Percentiles rank a stretch among this genome's conserved stretches.
These are phyloP conservation scores for Diorhabda elongata DNA, from an alignment of 1,140 invertebrate genomes.

Conservation along the genomic window DNA sequence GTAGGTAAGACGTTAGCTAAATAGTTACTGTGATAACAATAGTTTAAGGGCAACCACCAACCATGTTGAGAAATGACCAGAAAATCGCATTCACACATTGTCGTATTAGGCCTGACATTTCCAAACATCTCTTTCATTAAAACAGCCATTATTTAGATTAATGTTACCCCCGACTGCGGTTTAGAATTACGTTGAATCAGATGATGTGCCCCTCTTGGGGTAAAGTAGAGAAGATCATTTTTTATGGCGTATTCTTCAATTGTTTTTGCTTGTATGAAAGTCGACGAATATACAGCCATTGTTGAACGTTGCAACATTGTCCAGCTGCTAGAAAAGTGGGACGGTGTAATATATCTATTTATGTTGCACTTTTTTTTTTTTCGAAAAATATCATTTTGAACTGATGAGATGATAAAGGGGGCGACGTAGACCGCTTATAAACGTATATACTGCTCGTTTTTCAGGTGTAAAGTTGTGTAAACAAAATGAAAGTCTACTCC, in stretches of 20 bases:
- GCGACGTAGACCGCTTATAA: no score
- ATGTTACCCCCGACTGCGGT: slow-evolving; percentile 45
- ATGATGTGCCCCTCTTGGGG: slow-evolving; percentile 22
- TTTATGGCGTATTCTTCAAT: neutral
- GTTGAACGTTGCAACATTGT: neutral
- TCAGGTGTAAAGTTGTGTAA: no score
- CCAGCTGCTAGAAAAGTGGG: neutral
- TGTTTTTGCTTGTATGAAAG: neutral
- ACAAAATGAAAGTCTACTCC: no score
- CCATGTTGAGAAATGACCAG: slow-evolving; percentile 41
- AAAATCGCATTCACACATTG: slow-evolving; percentile 47
- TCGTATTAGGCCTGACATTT: slow-evolving; percentile 47
- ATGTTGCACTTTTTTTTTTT: no score
- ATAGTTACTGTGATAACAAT: slow-evolving; percentile 11
- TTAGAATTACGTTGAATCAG: slow-evolving; percentile 42
- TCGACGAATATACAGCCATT: neutral
- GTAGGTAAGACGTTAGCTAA: slow-evolving; percentile 16
- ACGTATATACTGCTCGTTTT: no score
- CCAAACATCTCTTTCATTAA: slow-evolving; percentile 47
- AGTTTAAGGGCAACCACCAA: slow-evolving; percentile 27
- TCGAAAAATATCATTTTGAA: no score
- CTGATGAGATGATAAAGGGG: no score
- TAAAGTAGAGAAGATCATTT: neutral
- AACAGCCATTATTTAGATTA: slow-evolving; percentile 45
- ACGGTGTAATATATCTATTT: neutral